Evolutionary conservation across 2,797 vertebrate species (phyloP).

Genomic region (Parauchenoglanis ngamensis): DNA sequence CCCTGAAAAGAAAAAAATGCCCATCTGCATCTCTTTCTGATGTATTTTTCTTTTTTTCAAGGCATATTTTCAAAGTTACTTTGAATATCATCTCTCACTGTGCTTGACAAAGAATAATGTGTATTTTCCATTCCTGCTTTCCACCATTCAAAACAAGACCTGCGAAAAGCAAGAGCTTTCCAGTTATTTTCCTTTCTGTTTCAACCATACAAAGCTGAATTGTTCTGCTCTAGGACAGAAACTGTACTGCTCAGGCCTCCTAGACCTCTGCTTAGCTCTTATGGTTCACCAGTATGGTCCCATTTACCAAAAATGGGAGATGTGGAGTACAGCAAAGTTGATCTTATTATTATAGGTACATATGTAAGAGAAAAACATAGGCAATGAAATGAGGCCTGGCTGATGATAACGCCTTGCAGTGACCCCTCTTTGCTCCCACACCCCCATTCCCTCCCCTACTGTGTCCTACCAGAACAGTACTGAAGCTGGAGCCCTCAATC

Average conservation of each 20-base stretch:
- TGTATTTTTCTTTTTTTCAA: neutral
- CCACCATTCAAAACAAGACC: constrained; percentile 2
- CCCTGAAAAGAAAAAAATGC: neutral
- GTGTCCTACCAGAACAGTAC: constrained; percentile 43
- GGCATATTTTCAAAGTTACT: neutral
- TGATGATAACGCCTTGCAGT: constrained; percentile 44
- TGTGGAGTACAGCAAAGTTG: constrained; percentile 21
- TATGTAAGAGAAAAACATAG: constrained; percentile 20
- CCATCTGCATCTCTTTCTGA: neutral
- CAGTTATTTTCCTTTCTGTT: constrained; percentile 32
- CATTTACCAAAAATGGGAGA: constrained; percentile 20
- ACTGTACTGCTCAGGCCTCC: constrained; percentile 10
- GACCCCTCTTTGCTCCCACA: constrained; percentile 32
- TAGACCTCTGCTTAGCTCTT: neutral
- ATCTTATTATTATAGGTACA: constrained; percentile 27
- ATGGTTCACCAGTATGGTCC: neutral
- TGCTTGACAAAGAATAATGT: neutral
- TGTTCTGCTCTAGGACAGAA: neutral
- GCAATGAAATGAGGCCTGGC: constrained; percentile 33
- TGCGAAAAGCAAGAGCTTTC: constrained; percentile 35
- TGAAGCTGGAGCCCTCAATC: constrained; percentile 55
- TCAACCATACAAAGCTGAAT: constrained; percentile 30
- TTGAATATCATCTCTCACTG: neutral
- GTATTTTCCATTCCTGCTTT: constrained; percentile 4
- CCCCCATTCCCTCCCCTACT: constrained; percentile 22